Evolutionary conservation across 2,888 invertebrate genomes (phyloP).

Genomic region (Molanna angustata): DNA sequence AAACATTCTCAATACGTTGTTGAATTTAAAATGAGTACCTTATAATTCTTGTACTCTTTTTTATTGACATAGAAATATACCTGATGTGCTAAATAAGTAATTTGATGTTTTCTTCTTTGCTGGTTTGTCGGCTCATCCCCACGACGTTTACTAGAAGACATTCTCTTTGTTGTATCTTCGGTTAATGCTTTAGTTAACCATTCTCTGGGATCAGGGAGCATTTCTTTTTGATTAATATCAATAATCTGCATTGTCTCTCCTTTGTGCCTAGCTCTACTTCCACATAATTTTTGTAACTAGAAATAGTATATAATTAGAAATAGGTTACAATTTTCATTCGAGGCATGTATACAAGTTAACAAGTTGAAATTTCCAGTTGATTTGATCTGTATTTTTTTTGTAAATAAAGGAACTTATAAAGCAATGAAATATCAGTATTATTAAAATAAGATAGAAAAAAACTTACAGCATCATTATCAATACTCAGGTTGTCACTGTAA

Average conservation of each 20-base stretch:
- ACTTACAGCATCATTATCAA: constrained; percentile 49
- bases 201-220: constrained; percentile 74
- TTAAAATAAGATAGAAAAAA: background rate
- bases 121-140: constrained; percentile 62
- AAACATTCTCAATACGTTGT: too few species aligned
- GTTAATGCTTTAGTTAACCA: constrained; percentile 80
- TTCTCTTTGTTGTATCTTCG: constrained; percentile 61
- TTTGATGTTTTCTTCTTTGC: constrained; percentile 89
- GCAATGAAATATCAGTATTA: too few species aligned
- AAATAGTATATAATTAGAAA: constrained; percentile 7
- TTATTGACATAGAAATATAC: constrained; percentile 39
- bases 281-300: constrained; percentile 66
- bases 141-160: constrained; percentile 54
- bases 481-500: constrained; percentile 40
- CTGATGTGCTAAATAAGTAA: constrained; percentile 89
- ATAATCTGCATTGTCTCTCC: constrained; percentile 71
- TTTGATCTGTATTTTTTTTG: background rate
- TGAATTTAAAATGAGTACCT: background rate
- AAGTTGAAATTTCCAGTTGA: too few species aligned
- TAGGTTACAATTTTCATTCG: background rate
- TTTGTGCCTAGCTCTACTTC: constrained; percentile 61
- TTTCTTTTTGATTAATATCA: constrained; percentile 78
- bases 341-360: background rate
- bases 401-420: too few species aligned
- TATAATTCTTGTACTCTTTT: background rate